A percentile compares a stretch with the other conserved stretches of the same genome.
Conservation (phyloP, 2,797 vertebrate species). For the Leuciscus waleckii region DNA sequence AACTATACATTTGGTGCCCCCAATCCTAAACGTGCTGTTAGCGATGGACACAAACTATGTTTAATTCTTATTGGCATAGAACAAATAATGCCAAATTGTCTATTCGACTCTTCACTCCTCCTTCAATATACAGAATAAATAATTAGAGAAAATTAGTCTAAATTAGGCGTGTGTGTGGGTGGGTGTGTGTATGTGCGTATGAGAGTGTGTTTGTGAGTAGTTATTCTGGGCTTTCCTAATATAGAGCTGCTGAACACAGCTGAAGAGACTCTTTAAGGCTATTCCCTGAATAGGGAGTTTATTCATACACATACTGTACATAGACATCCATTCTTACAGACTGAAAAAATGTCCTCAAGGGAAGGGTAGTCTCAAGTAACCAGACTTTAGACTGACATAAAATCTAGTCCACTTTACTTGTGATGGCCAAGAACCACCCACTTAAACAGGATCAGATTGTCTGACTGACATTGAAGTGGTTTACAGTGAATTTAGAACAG, state of each 20-base stretch:
- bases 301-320: conserved; percentile 19
- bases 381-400: not conserved
- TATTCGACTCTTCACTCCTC: not conserved
- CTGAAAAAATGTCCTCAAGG: conserved; percentile 15
- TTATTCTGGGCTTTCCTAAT: conserved; percentile 33
- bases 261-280: conserved; percentile 28
- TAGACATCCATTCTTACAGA: conserved; percentile 26
- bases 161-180: not conserved
- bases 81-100: not conserved
- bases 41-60: not conserved
- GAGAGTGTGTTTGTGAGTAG: conserved; percentile 9
- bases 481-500: not conserved
- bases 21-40: not conserved
- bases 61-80: not conserved
- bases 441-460: not conserved
- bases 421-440: not conserved
- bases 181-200: not conserved
- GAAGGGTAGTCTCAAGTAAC: not conserved
- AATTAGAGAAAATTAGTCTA: not conserved
- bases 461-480: not conserved
- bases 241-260: conserved; percentile 39
- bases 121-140: not conserved
- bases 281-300: conserved; percentile 21
- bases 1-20: not conserved
- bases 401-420: not conserved